phyloP scores from a whole-genome alignment of 2,797 vertebrate species.

The Poeciliopsis presidionis region DNA sequence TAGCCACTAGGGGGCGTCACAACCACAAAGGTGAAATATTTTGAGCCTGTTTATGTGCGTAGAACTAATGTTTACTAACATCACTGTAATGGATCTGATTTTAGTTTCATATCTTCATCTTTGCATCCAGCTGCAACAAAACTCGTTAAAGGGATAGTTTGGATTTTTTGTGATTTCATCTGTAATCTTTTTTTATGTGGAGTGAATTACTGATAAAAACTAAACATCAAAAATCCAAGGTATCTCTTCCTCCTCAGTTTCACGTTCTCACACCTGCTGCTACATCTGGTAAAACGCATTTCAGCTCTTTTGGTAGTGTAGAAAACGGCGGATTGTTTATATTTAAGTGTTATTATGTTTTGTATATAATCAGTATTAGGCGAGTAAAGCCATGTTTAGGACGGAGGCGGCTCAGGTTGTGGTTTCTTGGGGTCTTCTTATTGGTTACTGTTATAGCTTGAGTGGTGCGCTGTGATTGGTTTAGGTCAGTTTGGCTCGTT shows the following conservation, averaged over 20 bases:
- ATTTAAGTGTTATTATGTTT: slow-evolving; percentile 85
- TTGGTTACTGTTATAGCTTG: slow-evolving; percentile 45
- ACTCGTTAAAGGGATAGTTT: slow-evolving; percentile 19
- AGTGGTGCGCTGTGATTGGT: slow-evolving; percentile 39
- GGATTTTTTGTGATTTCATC: neutral
- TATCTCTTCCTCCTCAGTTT: slow-evolving; percentile 7
- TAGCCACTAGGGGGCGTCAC: slow-evolving; percentile 51
- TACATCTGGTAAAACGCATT: slow-evolving; percentile 60
- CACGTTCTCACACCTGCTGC: slow-evolving; percentile 52
- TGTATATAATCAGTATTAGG: slow-evolving; percentile 88
- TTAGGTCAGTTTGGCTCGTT: slow-evolving; percentile 24
- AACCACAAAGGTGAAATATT: slow-evolving; percentile 37
- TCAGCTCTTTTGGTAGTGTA: slow-evolving; percentile 66
- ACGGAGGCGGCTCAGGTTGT: slow-evolving; percentile 43
- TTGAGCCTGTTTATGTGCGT: slow-evolving; percentile 56
- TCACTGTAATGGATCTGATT: slow-evolving; percentile 35
- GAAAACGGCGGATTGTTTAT: slow-evolving; percentile 69
- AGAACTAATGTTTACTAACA: slow-evolving; percentile 64
- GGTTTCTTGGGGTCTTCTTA: slow-evolving; percentile 50
- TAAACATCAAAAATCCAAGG: neutral
- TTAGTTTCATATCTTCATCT: neutral
- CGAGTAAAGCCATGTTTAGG: slow-evolving; percentile 66
- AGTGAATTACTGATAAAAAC: neutral
- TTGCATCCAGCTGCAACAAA: slow-evolving; percentile 15
- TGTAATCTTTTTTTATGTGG: neutral